Evolutionary conservation across 2,797 vertebrate species (phyloP).

Genomic region (Cryptoprocta ferox): DNA sequence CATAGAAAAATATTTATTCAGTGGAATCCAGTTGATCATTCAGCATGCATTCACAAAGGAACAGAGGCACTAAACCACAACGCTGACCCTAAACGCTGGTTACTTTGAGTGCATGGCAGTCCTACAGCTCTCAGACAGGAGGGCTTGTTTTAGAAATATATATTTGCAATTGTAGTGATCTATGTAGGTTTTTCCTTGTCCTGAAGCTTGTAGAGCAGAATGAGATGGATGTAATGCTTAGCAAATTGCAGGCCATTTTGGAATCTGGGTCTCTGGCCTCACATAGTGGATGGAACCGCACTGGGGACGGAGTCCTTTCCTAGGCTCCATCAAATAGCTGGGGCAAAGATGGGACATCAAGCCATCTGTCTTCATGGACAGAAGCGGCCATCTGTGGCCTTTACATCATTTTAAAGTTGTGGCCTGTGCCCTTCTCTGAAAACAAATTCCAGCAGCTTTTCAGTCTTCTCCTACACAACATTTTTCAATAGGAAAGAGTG

Average conservation of each 20-base stretch:
- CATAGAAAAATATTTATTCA: conserved; percentile 69
- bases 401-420: conserved; percentile 54
- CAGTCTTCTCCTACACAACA: background rate
- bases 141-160: conserved; percentile 48
- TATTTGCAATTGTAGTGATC: background rate
- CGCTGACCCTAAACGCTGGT: background rate
- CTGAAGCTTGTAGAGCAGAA: background rate
- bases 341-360: background rate
- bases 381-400: conserved; percentile 52
- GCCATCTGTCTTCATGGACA: conserved; percentile 60
- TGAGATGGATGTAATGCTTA: conserved; percentile 13
- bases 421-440: conserved; percentile 41
- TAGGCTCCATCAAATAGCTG: background rate
- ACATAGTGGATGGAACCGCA: background rate
- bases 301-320: background rate
- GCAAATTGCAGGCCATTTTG: conserved; percentile 48
- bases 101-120: background rate
- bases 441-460: conserved; percentile 8
- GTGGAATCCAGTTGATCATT: background rate
- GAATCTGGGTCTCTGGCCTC: conserved; percentile 39
- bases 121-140: background rate
- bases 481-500: conserved; percentile 26
- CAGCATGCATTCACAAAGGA: conserved; percentile 29
- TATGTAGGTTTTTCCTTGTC: background rate
- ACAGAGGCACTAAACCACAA: conserved; percentile 30